Evolutionary conservation across 1,140 invertebrate species (phyloP).

Genomic region (Lycorma delicatula): DNA sequence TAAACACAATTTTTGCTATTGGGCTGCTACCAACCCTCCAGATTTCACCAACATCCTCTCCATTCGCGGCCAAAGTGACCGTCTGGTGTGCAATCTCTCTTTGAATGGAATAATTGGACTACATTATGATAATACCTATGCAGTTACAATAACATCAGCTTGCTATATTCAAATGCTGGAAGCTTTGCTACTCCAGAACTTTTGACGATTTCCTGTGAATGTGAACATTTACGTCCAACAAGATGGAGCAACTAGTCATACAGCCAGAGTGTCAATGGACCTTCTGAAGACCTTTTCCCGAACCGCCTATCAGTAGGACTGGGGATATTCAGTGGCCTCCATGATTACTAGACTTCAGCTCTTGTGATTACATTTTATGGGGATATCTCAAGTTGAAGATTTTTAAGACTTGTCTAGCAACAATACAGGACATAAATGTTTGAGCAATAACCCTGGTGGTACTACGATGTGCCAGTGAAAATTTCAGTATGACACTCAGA

Average conservation of each 20-base stretch:
- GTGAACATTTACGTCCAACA: neutral
- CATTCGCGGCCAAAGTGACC: too few relatives aligned
- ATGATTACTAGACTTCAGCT: neutral
- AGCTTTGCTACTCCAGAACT: neutral
- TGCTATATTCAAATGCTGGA: slow-evolving; percentile 1
- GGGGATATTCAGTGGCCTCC: slow-evolving; percentile 4
- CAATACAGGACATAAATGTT: slow-evolving; percentile 1
- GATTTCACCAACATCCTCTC: neutral
- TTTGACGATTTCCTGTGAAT: neutral
- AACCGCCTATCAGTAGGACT: slow-evolving; percentile 2
- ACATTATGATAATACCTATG: too few relatives aligned
- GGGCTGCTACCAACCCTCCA: neutral
- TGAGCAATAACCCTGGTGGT: too few relatives aligned
- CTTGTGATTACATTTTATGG: neutral
- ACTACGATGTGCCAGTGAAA: too few relatives aligned
- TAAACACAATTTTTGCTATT: neutral
- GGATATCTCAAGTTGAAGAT: neutral
- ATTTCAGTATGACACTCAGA: too few relatives aligned
- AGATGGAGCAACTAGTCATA: slow-evolving; percentile 1
- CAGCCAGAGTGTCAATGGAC: slow-evolving; percentile 1
- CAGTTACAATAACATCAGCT: slow-evolving; percentile 1
- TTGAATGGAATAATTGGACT: too few relatives aligned
- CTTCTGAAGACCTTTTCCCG: neutral
- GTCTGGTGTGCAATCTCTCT: too few relatives aligned
- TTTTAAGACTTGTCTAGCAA: slow-evolving; percentile 1